These are phyloP conservation scores for Forbesichthys agassizii DNA, from an alignment of 2,113 vertebrate genomes.

Conservation along the genomic window DNA sequence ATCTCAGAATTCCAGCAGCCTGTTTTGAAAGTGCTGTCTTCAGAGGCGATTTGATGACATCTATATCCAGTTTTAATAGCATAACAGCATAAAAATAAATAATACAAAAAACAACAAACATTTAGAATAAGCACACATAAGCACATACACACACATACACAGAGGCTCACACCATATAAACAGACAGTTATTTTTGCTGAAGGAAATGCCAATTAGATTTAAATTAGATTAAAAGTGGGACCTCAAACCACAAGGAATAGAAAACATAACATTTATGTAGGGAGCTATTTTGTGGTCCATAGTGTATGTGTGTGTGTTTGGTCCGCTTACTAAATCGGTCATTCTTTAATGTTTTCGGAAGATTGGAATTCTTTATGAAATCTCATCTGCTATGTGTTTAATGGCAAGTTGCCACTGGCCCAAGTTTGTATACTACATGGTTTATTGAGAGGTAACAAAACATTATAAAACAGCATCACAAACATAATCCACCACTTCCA, in stretches of 20 bases:
- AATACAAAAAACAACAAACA: not conserved
- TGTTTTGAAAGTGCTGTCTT: not conserved
- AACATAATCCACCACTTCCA: too few species aligned
- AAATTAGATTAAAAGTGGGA: slow-evolving; percentile 4
- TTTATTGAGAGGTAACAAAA: too few species aligned
- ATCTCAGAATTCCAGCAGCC: not conserved
- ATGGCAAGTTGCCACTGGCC: too few species aligned
- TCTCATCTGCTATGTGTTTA: too few species aligned
- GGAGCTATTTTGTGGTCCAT: not conserved
- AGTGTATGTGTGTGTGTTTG: not conserved
- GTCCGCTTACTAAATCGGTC: not conserved
- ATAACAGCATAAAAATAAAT: too few species aligned
- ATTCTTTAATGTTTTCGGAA: not conserved
- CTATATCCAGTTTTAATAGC: not conserved
- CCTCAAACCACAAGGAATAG: not conserved
- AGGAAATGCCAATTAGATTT: not conserved
- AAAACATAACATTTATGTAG: not conserved
- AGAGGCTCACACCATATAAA: not conserved
- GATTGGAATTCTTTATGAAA: not conserved
- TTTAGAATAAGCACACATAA: not conserved
- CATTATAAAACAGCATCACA: too few species aligned
- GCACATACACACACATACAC: not conserved
- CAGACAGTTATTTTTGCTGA: not conserved
- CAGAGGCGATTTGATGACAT: not conserved
- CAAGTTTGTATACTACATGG: too few species aligned